Evolutionary conservation across 2,797 vertebrate species (phyloP).

Genomic region (Anas bernieri): DNA sequence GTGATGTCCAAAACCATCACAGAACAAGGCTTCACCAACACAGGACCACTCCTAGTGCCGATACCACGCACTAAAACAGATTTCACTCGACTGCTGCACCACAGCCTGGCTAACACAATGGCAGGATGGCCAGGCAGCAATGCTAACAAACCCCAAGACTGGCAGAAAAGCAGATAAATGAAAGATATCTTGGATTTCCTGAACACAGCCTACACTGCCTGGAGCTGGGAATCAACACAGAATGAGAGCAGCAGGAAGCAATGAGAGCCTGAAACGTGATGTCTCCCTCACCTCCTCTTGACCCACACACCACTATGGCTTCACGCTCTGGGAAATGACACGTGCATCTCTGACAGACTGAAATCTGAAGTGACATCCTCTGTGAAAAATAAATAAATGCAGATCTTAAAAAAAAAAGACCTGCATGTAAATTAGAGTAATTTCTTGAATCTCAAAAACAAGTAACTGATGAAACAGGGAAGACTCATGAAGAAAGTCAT

Average conservation of each 20-base stretch:
- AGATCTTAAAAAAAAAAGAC: too few relatives aligned
- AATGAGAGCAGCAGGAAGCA: background rate
- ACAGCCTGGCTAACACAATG: background rate
- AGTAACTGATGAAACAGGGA: background rate
- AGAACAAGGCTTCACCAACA: background rate
- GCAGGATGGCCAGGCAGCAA: background rate
- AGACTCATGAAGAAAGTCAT: background rate
- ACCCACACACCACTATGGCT: too few relatives aligned
- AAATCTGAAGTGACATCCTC: too few relatives aligned
- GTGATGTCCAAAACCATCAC: background rate
- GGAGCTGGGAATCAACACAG: background rate
- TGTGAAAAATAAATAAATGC: too few relatives aligned
- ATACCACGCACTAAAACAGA: background rate
- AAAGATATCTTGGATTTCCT: background rate
- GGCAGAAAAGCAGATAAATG: background rate
- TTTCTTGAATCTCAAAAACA: too few relatives aligned
- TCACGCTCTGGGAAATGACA: too few relatives aligned
- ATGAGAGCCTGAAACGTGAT: too few relatives aligned
- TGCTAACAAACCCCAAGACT: background rate
- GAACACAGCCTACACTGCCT: background rate
- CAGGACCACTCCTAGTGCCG: fast-evolving
- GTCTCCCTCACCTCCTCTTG: too few relatives aligned
- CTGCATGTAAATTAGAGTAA: too few relatives aligned
- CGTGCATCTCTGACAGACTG: too few relatives aligned
- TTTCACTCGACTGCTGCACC: background rate